Percentiles rank a stretch among this genome's conserved stretches.
These are phyloP conservation scores for Tragelaphus buxtoni DNA, from an alignment of 2,113 vertebrate species.

Conservation along the genomic window DNA sequence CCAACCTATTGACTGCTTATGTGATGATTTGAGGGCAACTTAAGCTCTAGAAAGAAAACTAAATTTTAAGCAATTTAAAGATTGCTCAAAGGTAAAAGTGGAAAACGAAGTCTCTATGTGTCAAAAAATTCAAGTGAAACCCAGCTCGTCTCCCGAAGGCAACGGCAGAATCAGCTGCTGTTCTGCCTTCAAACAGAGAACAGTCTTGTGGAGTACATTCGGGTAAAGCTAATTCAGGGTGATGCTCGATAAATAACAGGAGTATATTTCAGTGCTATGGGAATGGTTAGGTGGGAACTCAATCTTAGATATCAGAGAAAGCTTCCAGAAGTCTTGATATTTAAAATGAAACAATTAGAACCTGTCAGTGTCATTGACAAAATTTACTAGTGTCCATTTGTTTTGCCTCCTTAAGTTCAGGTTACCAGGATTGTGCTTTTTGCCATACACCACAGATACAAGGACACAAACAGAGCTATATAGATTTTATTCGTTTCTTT, in stretches of 20 bases:
- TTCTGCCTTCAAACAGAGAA: not conserved
- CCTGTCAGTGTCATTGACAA: not conserved
- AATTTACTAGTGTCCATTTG: not conserved
- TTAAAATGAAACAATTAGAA: not conserved
- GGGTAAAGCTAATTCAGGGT: not conserved
- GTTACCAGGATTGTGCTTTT: not conserved
- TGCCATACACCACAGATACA: not conserved
- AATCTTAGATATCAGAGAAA: not conserved
- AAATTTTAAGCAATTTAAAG: not conserved
- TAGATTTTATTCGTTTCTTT: not conserved
- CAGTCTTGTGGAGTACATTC: not conserved
- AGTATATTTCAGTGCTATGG: not conserved
- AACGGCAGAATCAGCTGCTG: not conserved
- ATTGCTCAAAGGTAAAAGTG: not conserved
- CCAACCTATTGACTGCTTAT: not conserved
- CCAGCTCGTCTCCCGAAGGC: not conserved
- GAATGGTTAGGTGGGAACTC: not conserved
- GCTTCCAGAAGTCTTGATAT: not conserved
- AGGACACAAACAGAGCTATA: not conserved
- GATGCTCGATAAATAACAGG: not conserved
- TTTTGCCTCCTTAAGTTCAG: not conserved
- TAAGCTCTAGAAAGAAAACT: not conserved
- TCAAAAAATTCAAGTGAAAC: not conserved
- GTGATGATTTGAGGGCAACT: not conserved
- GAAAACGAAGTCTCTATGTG: not conserved